Conservation (phyloP, 1,140 invertebrate species). For the Macrostomum lignano region DNA sequence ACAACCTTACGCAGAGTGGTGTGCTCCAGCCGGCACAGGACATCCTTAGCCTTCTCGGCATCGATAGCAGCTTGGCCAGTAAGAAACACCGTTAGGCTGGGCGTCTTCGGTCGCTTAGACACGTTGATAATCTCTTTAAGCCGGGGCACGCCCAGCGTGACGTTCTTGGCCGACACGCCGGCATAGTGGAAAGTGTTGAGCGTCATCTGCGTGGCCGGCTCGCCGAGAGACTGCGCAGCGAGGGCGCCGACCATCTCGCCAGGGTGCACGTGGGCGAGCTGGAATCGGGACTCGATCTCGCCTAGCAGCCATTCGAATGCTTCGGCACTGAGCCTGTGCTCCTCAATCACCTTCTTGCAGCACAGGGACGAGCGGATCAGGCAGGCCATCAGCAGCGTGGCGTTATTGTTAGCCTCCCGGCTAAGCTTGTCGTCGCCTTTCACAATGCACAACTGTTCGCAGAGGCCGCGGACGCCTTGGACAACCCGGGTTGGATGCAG, state of each 20-base stretch:
- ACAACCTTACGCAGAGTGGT: constrained; percentile 87
- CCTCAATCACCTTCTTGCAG: constrained; percentile 54
- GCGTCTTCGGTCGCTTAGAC: constrained; percentile 90
- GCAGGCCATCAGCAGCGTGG: constrained; percentile 81
- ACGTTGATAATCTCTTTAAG: constrained; percentile 91
- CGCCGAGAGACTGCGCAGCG: constrained; percentile 84
- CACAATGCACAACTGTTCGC: constrained; percentile 33
- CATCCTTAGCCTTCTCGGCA: constrained; percentile 95
- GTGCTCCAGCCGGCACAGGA: constrained; percentile 79
- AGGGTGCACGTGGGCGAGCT: constrained; percentile 56
- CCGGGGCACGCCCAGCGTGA: constrained; percentile 88
- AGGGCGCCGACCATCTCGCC: constrained; percentile 87
- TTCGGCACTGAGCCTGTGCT: constrained; percentile 64
- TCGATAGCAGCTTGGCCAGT: constrained; percentile 65
- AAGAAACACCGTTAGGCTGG: constrained; percentile 84
- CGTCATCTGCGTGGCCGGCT: constrained; percentile 99
- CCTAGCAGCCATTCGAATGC: constrained; percentile 97
- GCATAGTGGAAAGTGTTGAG: constrained; percentile 99
- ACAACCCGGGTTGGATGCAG: constrained; percentile 43
- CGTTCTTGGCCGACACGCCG: constrained; percentile 97
- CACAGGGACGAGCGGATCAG: constrained; percentile 74
- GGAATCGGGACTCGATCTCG: constrained; percentile 91
- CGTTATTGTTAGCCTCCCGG: constrained; percentile 85
- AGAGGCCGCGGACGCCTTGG: constrained; percentile 12
- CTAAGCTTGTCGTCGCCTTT: constrained; percentile 71